A percentile compares a stretch with the other conserved stretches of the same genome.
phyloP scores from a whole-genome alignment of 2,888 invertebrate species.

The Nycteola revayana region DNA sequence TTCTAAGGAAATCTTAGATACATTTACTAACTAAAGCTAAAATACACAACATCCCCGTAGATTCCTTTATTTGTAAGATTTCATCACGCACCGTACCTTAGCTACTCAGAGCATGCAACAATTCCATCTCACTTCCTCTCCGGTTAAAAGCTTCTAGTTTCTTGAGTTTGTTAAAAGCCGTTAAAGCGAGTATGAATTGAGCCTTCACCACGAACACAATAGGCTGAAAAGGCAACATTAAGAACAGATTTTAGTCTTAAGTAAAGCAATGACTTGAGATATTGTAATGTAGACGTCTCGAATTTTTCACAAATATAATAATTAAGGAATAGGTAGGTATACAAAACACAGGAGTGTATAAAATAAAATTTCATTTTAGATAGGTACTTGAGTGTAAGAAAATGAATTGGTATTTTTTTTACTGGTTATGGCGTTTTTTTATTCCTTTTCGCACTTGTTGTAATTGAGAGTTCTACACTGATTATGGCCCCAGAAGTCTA shows the following conservation, averaged over 20 bases:
- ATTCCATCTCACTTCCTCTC: constrained; percentile 52
- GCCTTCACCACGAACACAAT: constrained; percentile 57
- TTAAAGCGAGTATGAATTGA: constrained; percentile 61
- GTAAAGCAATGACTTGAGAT: constrained; percentile 63
- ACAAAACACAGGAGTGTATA: too few relatives aligned
- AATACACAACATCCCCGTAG: too few relatives aligned
- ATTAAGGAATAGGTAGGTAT: too few relatives aligned
- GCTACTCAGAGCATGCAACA: constrained; percentile 37
- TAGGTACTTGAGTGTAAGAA: too few relatives aligned
- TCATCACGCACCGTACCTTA: constrained; percentile 22
- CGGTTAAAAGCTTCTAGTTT: constrained; percentile 66
- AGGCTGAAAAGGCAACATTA: constrained; percentile 66
- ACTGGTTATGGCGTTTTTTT: too few relatives aligned
- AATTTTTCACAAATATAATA: constrained; percentile 2
- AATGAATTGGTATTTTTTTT: too few relatives aligned
- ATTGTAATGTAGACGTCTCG: constrained; percentile 37
- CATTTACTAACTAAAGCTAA: too few relatives aligned
- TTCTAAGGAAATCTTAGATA: too few relatives aligned
- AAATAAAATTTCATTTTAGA: too few relatives aligned
- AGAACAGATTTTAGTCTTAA: constrained; percentile 63
- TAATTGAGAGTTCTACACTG: constrained; percentile 35
- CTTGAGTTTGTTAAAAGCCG: constrained; percentile 65
- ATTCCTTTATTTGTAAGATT: constrained; percentile 15
- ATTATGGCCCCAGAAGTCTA: constrained; percentile 28
- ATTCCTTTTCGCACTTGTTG: constrained; percentile 32